A percentile compares a stretch with the other conserved stretches of the same genome.
Conservation (phyloP, 2,888 invertebrate species). For the Gari tellinella region DNA sequence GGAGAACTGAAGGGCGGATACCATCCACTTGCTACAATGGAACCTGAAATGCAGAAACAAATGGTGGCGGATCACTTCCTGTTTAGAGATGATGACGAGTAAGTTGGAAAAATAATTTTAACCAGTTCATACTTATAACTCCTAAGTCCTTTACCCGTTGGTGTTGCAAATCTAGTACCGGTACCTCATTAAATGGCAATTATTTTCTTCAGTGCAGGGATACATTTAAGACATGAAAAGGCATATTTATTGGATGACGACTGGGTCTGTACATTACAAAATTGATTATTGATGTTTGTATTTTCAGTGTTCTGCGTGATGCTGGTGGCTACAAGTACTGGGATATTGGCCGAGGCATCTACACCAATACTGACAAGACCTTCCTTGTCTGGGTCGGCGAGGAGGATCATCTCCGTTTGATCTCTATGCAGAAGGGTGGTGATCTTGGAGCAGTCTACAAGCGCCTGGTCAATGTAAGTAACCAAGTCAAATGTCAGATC, state of each 20-base stretch:
- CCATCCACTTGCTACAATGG: conserved; percentile 80
- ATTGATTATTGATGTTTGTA: too few species aligned
- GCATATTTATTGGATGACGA: too few species aligned
- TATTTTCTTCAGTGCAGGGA: too few species aligned
- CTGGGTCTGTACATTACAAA: too few species aligned
- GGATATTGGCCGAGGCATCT: conserved; percentile 97
- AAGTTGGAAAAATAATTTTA: conserved; percentile 3
- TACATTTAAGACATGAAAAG: too few species aligned
- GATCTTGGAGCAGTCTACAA: conserved; percentile 79
- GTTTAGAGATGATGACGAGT: conserved; percentile 76
- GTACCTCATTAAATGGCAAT: too few species aligned
- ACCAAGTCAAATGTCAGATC: too few species aligned
- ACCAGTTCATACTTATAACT: too few species aligned
- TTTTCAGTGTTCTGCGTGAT: conserved; percentile 70
- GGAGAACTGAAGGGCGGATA: conserved; percentile 82
- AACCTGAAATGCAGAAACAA: conserved; percentile 69
- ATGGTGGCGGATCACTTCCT: conserved; percentile 78
- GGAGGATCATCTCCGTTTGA: conserved; percentile 94
- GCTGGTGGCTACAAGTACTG: conserved; percentile 89
- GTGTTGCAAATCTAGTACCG: too few species aligned
- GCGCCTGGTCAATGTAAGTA: conserved; percentile 75
- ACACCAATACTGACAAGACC: conserved; percentile 91
- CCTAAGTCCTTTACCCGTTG: too few species aligned
- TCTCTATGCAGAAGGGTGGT: conserved; percentile 88
- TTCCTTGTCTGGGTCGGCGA: conserved; percentile 96